A percentile compares a stretch with the other conserved stretches of the same genome.
Conservation (phyloP, 2,797 vertebrate species). For the Tadarida brasiliensis region DNA sequence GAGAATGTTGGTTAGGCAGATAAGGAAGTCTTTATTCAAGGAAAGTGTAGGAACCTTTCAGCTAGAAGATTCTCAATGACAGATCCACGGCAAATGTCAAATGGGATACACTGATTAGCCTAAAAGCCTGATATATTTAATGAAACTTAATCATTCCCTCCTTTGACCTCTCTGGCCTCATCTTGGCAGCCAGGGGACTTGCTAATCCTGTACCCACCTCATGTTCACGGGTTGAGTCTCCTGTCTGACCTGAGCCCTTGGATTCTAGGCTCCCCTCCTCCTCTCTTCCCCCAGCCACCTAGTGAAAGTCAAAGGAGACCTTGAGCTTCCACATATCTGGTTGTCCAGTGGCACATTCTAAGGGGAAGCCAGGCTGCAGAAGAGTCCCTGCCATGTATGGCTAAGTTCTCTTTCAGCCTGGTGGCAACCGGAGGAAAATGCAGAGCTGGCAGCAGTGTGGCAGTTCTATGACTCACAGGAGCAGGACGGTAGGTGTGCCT, state of each 20-base stretch:
- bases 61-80: not conserved
- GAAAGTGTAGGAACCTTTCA: not conserved
- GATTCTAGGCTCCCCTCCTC: not conserved
- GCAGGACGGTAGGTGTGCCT: slow-evolving; percentile 69
- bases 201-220: not conserved
- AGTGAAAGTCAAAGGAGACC: not conserved
- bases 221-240: not conserved
- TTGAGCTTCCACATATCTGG: slow-evolving; percentile 18
- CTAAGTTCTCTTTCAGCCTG: not conserved
- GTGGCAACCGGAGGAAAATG: not conserved
- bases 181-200: not conserved
- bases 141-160: not conserved
- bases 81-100: not conserved
- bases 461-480: slow-evolving; percentile 69
- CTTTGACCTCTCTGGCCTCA: not conserved
- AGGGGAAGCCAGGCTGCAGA: not conserved
- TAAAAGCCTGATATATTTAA: not conserved
- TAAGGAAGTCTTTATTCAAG: not conserved
- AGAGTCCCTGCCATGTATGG: slow-evolving; percentile 24
- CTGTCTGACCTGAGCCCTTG: not conserved
- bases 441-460: slow-evolving; percentile 51
- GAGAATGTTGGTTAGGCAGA: not conserved
- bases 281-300: not conserved
- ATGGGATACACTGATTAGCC: not conserved
- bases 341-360: not conserved